Evolutionary conservation across 1,140 invertebrate species (phyloP).

Genomic region (Drosophila teissieri): DNA sequence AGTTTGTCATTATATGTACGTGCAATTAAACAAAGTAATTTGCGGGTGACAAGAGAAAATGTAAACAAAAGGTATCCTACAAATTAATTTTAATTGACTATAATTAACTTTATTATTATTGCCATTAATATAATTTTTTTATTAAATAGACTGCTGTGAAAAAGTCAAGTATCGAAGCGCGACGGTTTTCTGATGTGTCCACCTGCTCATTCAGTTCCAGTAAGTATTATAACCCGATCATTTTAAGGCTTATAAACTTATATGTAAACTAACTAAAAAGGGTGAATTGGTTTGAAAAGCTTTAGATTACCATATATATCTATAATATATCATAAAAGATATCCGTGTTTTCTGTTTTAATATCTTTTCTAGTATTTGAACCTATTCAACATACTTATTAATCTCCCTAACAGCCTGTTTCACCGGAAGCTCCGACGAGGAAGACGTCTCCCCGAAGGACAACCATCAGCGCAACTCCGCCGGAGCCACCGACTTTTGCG

Average conservation of each 20-base stretch:
- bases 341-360: too few relatives aligned
- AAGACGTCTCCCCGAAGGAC: conserved; percentile 89
- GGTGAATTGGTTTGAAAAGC: too few relatives aligned
- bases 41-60: not conserved
- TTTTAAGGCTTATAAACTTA: too few relatives aligned
- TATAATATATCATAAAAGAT: too few relatives aligned
- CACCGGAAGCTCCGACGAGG: conserved; percentile 93
- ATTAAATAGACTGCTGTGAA: conserved; percentile 58
- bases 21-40: not conserved
- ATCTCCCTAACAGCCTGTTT: conserved; percentile 88
- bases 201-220: conserved; percentile 96
- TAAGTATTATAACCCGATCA: conserved; percentile 75
- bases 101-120: too few relatives aligned
- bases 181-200: conserved; percentile 95
- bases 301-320: too few relatives aligned
- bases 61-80: not conserved
- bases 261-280: too few relatives aligned
- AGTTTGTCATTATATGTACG: not conserved
- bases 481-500: conserved; percentile 94
- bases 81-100: not conserved
- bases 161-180: conserved; percentile 88
- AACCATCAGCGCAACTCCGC: conserved; percentile 91
- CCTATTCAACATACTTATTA: too few relatives aligned
- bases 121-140: too few relatives aligned
- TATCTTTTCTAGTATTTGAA: not conserved